Evolutionary conservation across 2,113 vertebrate genomes (phyloP).

Genomic region (Lamprologus sp.): DNA sequence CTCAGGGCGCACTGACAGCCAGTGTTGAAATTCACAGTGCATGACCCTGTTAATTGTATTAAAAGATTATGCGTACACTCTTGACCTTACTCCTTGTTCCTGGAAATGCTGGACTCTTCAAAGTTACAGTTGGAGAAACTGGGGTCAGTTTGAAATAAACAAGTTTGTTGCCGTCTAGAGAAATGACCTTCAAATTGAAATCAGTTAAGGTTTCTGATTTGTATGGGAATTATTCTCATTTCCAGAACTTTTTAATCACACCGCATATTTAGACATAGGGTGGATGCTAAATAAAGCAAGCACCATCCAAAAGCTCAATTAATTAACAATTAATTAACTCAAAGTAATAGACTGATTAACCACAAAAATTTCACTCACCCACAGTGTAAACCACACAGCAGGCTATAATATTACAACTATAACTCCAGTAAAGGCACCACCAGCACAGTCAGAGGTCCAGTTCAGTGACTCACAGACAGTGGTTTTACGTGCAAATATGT

Average conservation of each 20-base stretch:
- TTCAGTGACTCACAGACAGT: background rate
- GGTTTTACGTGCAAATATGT: background rate
- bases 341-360: background rate
- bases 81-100: background rate
- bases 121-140: background rate
- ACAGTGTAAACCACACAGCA: background rate
- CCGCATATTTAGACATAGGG: background rate
- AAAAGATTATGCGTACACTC: background rate
- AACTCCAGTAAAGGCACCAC: background rate
- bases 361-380: background rate
- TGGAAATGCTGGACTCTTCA: background rate
- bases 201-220: background rate
- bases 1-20: background rate
- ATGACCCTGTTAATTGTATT: too few species aligned
- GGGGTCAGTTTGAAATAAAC: background rate
- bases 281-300: background rate
- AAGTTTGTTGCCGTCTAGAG: background rate
- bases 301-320: background rate
- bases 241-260: background rate
- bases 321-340: background rate
- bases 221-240: background rate
- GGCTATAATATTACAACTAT: background rate
- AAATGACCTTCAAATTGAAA: background rate
- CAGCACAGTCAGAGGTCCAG: background rate
- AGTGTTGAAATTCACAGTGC: background rate